phyloP scores from a whole-genome alignment of 2,113 vertebrate genomes.

The Sorex araneus region DNA sequence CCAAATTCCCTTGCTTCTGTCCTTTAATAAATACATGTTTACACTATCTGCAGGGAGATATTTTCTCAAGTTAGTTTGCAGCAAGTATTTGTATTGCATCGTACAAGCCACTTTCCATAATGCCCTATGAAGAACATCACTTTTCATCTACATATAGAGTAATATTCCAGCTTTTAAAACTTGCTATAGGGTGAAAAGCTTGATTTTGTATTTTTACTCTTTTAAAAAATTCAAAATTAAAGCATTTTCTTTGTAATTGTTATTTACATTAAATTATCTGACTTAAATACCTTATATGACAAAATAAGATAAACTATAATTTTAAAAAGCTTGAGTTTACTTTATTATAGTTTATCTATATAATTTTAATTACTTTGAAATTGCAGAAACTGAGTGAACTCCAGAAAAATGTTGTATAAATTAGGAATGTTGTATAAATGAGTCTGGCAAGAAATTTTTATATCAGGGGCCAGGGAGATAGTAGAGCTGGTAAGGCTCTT shows the following conservation, averaged over 20 bases:
- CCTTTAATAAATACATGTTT: neutral
- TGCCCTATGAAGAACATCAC: neutral
- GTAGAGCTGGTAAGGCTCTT: no score
- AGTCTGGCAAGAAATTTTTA: neutral
- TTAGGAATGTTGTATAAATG: neutral
- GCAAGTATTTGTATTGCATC: conserved; percentile 30
- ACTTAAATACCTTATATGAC: conserved; percentile 40
- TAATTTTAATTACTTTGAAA: neutral
- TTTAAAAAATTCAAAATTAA: conserved; percentile 38
- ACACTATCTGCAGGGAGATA: neutral
- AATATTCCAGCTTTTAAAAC: conserved; percentile 49
- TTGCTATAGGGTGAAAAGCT: neutral
- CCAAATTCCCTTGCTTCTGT: neutral
- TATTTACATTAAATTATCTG: neutral
- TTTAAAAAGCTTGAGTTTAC: conserved; percentile 43
- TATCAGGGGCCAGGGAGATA: no score
- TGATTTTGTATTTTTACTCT: conserved; percentile 32
- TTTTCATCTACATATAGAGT: neutral
- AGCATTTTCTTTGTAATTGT: conserved; percentile 14
- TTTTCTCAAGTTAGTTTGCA: conserved; percentile 55
- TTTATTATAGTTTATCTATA: neutral
- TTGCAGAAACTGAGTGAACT: neutral
- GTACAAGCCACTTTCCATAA: neutral
- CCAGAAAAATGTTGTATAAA: neutral
- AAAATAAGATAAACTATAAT: neutral